Percentiles rank a stretch among this genome's conserved stretches.
phyloP scores from a whole-genome alignment of 2,113 vertebrate genomes.

The Chaetura pelagica region DNA sequence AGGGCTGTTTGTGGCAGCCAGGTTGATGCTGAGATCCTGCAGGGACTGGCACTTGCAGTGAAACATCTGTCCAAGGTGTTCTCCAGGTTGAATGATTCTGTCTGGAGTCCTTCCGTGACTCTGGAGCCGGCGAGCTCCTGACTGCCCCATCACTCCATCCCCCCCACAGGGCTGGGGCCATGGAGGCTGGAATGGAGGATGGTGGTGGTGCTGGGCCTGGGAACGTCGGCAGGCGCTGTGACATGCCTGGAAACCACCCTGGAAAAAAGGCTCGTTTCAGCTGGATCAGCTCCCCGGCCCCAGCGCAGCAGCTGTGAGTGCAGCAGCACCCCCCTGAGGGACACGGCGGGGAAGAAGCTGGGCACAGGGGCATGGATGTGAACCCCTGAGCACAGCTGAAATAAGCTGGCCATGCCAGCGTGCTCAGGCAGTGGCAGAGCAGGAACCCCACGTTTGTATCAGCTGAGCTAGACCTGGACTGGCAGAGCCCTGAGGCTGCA shows the following conservation, averaged over 20 bases:
- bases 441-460: fast-evolving
- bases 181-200: background rate
- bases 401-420: fast-evolving
- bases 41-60: background rate
- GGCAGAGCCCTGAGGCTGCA: background rate
- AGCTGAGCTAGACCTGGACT: fast-evolving
- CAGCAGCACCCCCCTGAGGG: conserved; percentile 68
- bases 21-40: background rate
- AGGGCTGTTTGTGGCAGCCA: background rate
- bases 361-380: background rate
- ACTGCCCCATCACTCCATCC: background rate
- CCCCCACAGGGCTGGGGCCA: fast-evolving
- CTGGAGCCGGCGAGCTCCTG: background rate
- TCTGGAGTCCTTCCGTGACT: fast-evolving
- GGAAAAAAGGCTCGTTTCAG: background rate
- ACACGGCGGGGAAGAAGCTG: background rate
- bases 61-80: background rate
- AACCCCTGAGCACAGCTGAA: background rate
- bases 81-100: background rate
- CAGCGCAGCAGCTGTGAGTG: background rate
- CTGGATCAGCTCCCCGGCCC: background rate
- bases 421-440: background rate
- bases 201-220: background rate
- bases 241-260: conserved; percentile 31
- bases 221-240: background rate